Evolutionary conservation across 1,140 invertebrate genomes (phyloP), one percentile per base, ranked within the genome.

Genomic region (Listronotus bonariensis): DNA sequence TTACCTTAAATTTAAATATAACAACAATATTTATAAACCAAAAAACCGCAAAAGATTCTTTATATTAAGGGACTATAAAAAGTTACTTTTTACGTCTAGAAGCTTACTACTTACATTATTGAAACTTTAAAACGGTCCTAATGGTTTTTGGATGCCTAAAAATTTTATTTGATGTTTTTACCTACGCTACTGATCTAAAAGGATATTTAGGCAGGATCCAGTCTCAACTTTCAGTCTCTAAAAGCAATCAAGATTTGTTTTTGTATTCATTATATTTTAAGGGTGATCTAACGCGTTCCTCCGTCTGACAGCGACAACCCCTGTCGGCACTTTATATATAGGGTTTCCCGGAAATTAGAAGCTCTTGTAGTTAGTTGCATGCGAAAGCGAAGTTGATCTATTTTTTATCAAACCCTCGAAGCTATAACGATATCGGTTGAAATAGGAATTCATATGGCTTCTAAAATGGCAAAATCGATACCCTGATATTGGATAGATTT

Each of bases 301-400:
- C 55, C 20, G 8, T 26, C 55, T 42, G 10, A 11, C 55, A 11
- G n/a, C 10, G 12, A 14, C 18, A 26, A 8, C 41, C 38, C 43
- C 32, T 6, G 17, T 12, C 55, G 41, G 18, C 43, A 31, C 41
- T 42, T 43, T 41, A 42, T 17, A 45, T 58, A 18, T 42, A 58
- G 31, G 55, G 55, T 46, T 46, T 58, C 55, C 55, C 55, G 55
- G 55, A 58, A 58, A 58, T 58, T 58, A 58, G 55, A 58, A 6
- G 41, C 55, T 56, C 43, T 58, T 36, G 15, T 48, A 32, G 12
- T 58, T 46, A 46, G 55, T 1, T 58, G 42, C 41, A 58, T 58
- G 55, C 42, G 42, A 58, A 46, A 20, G 38, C 26, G 7, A 46
- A 26, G 26, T 53, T 36, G 51, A 56, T 56, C 36, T 56, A 43